Conservation (phyloP, 2,113 vertebrate genomes). For the Trochalopteron elliotii region DNA sequence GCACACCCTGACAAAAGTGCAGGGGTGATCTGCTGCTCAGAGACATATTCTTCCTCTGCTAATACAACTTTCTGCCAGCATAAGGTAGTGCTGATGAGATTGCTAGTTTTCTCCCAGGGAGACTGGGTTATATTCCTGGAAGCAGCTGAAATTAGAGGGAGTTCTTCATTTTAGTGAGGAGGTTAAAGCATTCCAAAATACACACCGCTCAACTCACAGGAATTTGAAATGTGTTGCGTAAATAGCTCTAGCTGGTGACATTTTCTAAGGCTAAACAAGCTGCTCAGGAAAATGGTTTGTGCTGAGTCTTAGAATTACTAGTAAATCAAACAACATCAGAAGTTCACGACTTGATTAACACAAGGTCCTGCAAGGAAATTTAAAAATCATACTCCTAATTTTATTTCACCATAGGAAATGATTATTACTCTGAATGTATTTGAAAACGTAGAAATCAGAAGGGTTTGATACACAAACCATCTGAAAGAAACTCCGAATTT, state of each 20-base stretch:
- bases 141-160: not conserved
- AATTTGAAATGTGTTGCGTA: not conserved
- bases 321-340: not conserved
- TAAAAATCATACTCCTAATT: not conserved
- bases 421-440: not conserved
- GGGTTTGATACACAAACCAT: not conserved
- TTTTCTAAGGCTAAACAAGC: slow-evolving; percentile 31
- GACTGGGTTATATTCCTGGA: not conserved
- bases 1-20: not conserved
- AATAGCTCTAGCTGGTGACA: not conserved
- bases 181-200: slow-evolving; percentile 25
- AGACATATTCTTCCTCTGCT: not conserved
- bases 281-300: not conserved
- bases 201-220: not conserved
- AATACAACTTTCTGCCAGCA: not conserved
- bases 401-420: not conserved
- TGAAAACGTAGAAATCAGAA: not conserved
- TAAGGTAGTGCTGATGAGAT: not conserved
- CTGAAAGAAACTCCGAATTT: not conserved
- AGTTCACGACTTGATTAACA: not conserved
- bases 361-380: not conserved
- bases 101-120: not conserved
- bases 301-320: not conserved
- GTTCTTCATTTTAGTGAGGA: not conserved
- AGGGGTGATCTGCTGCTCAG: not conserved